These are phyloP conservation scores for Diplazon laetatorius DNA, from an alignment of 2,888 invertebrate species.

Conservation along the genomic window DNA sequence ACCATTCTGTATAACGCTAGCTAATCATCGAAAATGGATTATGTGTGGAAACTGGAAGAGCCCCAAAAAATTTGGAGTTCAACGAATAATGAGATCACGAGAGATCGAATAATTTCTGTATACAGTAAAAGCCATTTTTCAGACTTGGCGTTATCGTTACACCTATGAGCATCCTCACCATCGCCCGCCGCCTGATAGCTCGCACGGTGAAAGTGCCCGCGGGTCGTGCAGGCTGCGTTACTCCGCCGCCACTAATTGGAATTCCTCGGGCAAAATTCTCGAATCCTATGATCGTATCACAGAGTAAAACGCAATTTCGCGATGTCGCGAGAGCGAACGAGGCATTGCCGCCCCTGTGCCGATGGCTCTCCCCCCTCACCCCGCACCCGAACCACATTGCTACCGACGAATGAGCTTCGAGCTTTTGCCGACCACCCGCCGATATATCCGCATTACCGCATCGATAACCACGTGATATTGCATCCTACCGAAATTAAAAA, in stretches of 20 bases:
- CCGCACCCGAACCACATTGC: not conserved
- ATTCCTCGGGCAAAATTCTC: constrained; percentile 75
- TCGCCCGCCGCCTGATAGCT: constrained; percentile 21
- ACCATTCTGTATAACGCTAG: too few species aligned
- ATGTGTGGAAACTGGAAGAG: too few species aligned
- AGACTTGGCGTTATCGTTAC: too few species aligned
- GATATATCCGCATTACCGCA: constrained; percentile 46
- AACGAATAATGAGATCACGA: too few species aligned
- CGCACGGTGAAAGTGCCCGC: not conserved
- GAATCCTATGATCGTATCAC: constrained; percentile 70
- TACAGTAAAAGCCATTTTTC: too few species aligned
- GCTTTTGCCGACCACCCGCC: constrained; percentile 22
- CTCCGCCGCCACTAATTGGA: constrained; percentile 70
- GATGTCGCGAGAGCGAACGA: constrained; percentile 59
- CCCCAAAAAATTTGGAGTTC: too few species aligned
- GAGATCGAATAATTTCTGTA: too few species aligned
- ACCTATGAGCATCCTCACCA: constrained; percentile 9
- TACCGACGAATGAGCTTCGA: constrained; percentile 34
- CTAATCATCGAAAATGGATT: too few species aligned
- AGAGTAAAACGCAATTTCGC: constrained; percentile 70
- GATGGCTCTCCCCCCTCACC: not conserved
- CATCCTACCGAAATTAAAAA: constrained; percentile 38
- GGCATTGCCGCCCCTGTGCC: constrained; percentile 14
- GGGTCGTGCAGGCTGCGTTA: constrained; percentile 7
- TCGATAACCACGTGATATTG: constrained; percentile 50